Evolutionary conservation across 2,113 vertebrate species (phyloP), one percentile per base, ranked within the genome.

Genomic region (Harpagus bidentatus): DNA sequence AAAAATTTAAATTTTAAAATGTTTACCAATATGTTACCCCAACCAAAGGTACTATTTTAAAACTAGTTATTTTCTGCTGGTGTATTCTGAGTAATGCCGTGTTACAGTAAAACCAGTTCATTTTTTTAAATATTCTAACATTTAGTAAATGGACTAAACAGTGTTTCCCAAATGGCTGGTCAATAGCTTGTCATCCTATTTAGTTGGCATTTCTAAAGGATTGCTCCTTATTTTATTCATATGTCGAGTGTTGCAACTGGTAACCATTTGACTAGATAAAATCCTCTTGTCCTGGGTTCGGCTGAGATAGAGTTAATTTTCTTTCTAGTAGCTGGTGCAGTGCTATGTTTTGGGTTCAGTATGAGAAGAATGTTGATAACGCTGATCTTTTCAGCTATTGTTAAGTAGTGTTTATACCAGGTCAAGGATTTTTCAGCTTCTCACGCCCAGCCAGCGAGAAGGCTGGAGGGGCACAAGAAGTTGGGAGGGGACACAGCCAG

Each of bases 61-160:
- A 90, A 92, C 47, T 21, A 84, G 91, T 56, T 80, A 55, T 93
- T 94, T 97, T 87, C 47, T 88, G 50, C 47, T 86, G 83, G 58
- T 82, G 80, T 84, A 79, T 71, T 88, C 73, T 61, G 40, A 93
- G 20, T 81, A 94, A 88, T 14, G 32, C 19, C 83, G 52, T 5
- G 7, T 53, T 82, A 67, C 11, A 90, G 89, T 88, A 95, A 86
- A 95, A 82, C 4, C 11, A 76, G 71, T 42, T 95, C 12, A 82
- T 12, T 95, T 88, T 92, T 91, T 91, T 1, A 88, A 93, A 67
- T 86, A 86, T 74, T 89, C 82, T 56, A 81, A 79, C 8, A 18
- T 83, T 82, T 86, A 43, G 32, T 83, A 94, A 97, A 94, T 47
- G 69, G 53, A 80, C 53, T 77, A 74, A 95, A 67, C 9, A 63